These are phyloP conservation scores for Mareca penelope DNA, from an alignment of 2,797 vertebrate genomes.

Conservation along the genomic window DNA sequence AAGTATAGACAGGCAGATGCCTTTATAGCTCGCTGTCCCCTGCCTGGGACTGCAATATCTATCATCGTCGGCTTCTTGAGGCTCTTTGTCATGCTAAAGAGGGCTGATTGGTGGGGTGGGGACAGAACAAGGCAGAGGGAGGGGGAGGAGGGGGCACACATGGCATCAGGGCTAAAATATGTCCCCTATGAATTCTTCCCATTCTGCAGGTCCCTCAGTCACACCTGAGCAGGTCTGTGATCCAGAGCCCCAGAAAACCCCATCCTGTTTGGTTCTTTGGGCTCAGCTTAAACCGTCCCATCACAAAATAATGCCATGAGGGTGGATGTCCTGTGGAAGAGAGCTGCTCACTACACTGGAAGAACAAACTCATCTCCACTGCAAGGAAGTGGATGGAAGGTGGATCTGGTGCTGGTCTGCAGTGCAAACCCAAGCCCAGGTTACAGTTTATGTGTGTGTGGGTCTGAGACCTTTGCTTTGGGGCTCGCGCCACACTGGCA, in stretches of 20 bases:
- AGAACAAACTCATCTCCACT: neutral
- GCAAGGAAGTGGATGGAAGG: rapidly evolving
- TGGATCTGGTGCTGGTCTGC: neutral
- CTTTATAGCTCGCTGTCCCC: constrained; percentile 51
- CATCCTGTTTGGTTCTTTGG: neutral
- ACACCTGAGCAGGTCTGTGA: neutral
- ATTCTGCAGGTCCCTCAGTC: constrained; percentile 1
- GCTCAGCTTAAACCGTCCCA: no score
- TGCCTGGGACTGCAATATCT: neutral
- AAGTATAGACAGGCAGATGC: neutral
- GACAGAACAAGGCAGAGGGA: neutral
- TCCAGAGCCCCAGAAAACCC: neutral
- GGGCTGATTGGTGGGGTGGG: constrained; percentile 51
- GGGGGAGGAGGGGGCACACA: neutral
- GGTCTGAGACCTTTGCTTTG: neutral
- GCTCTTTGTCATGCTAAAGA: constrained; percentile 68
- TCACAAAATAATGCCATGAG: rapidly evolving
- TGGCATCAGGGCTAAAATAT: constrained; percentile 20
- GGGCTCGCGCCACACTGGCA: neutral
- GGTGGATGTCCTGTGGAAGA: rapidly evolving
- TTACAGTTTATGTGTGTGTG: neutral
- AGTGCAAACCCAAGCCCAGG: neutral
- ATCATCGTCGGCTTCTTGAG: neutral
- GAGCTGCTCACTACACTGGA: rapidly evolving
- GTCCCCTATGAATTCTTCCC: constrained; percentile 20